These are phyloP conservation scores for Stigmatopora nigra DNA, from an alignment of 2,113 vertebrate genomes.

Conservation along the genomic window DNA sequence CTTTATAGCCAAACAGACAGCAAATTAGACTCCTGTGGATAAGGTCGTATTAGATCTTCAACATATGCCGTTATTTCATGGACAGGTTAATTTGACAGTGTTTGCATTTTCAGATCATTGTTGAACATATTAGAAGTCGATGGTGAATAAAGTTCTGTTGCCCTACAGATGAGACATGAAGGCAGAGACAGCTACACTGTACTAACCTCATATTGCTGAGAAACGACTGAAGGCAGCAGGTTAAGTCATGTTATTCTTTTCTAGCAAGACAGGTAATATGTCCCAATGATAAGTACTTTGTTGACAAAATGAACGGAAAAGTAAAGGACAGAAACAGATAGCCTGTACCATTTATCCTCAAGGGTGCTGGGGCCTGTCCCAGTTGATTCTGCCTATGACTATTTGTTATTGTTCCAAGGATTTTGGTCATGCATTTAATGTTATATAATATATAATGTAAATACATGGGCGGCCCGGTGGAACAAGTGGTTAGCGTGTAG, in stretches of 20 bases:
- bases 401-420: no score
- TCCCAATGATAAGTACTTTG: no score
- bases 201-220: neutral
- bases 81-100: conserved; percentile 91
- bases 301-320: neutral
- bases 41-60: conserved; percentile 86
- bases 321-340: no score
- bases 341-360: no score
- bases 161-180: conserved; percentile 16
- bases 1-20: conserved; percentile 80
- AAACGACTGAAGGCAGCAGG: neutral
- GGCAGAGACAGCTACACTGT: conserved; percentile 6
- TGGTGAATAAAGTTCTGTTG: conserved; percentile 66
- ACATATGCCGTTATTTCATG: conserved; percentile 84
- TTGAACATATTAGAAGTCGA: conserved; percentile 87
- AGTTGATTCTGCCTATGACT: no score
- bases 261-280: neutral
- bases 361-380: no score
- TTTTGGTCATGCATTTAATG: no score
- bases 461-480: no score
- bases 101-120: conserved; percentile 94
- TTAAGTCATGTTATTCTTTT: neutral
- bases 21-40: conserved; percentile 90
- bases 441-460: no score
- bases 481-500: no score